Evolutionary conservation across 2,113 vertebrate genomes (phyloP), one percentile per base, ranked within the genome.

Genomic region (Hyaena hyaena): DNA sequence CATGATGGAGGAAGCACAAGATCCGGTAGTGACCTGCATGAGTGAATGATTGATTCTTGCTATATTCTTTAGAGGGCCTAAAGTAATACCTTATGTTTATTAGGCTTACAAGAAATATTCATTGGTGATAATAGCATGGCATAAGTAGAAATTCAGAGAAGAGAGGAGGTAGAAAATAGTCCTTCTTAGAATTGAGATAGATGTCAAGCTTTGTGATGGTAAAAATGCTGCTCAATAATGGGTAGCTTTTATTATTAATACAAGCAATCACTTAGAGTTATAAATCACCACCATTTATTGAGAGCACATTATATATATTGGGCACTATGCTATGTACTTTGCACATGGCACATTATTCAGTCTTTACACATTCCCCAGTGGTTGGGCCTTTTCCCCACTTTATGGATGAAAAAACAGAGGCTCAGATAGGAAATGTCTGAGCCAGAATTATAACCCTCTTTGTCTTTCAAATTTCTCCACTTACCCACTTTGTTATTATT

Each of bases 81-180:
- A 84, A 92, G 68, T 79, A 96, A 90, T 93, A 85, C 39, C 89
- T 92, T 90, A 93, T 92, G 87, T 63, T 92, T 87, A 96, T 90
- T 96, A 90, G 55, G 15, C 79, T 98, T 97, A 96, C 80, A 95
- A 96, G 88, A 98, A 96, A 85, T 95, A 84, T 91, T 89, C 98
- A 73, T 81, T 76, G 53, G 50, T 81, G 39, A 90, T 83, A 69
- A 68, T 97, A 68, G 81, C 63, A 88, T 68, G 43, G 58, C 84
- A 63, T 96, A 95, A 84, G 69, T 77, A 96, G 90, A 96, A 88
- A 92, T 96, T 96, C 92, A 90, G 87, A 96, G 94, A 97, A 96
- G 84, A 92, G 50, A 55, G 87, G 43, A 90, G 55, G 61, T 90
- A 80, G 84, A 95, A 96, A 97, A 90, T 94, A 84, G 45, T 71